Evolutionary conservation across 2,797 vertebrate species (phyloP).

Genomic region (Siniperca undulata): DNA sequence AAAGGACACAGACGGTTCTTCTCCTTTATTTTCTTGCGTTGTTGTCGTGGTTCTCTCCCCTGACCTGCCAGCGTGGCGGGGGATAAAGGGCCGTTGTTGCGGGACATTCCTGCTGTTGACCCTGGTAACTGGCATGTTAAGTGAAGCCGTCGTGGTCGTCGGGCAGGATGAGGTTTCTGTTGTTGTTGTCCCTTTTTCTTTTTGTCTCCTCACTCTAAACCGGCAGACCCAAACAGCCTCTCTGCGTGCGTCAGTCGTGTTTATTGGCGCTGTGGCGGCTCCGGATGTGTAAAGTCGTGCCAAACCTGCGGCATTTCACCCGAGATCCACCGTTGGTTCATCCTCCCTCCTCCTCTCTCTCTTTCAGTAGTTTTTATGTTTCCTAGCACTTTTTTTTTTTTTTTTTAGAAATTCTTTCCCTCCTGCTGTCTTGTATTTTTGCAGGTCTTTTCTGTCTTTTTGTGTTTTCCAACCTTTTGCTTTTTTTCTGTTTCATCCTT

Average conservation of each 20-base stretch:
- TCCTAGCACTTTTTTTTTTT: not conserved
- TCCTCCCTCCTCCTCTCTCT: not conserved
- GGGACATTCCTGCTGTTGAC: conserved; percentile 52
- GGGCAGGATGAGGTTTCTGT: conserved; percentile 29
- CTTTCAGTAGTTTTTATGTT: not conserved
- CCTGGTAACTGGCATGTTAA: conserved; percentile 44
- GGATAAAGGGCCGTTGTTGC: conserved; percentile 34
- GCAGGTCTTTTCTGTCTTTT: not conserved
- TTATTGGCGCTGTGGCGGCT: conserved; percentile 16
- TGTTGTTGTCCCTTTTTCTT: conserved; percentile 14
- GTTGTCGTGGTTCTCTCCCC: conserved; percentile 3
- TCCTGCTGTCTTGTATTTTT: not conserved
- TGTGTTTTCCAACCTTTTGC: not conserved
- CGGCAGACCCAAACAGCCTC: conserved; percentile 3
- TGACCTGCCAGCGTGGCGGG: conserved; percentile 5
- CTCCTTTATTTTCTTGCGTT: not conserved
- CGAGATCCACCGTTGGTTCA: not conserved
- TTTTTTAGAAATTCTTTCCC: not conserved
- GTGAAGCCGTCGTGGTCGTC: conserved; percentile 15
- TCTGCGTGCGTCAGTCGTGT: conserved; percentile 21
- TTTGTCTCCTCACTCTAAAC: conserved; percentile 1
- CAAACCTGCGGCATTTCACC: conserved; percentile 7
- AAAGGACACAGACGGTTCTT: not conserved
- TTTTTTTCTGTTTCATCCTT: not conserved
- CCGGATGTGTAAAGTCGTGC: conserved; percentile 10